Conservation (phyloP, 2,888 invertebrate species). For the Drosophila imparisetae region DNA sequence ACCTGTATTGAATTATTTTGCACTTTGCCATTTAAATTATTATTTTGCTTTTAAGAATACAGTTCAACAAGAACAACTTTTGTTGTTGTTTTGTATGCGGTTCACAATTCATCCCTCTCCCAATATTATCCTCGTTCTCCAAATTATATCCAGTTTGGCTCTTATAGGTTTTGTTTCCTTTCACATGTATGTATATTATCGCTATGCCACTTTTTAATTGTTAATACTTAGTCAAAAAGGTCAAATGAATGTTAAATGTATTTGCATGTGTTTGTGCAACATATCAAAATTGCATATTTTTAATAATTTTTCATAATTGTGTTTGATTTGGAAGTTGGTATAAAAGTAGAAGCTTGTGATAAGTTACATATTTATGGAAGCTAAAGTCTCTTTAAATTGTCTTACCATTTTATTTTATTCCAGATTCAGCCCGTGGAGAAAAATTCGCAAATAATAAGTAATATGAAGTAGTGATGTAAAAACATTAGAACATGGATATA, state of each 20-base stretch:
- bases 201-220: background rate
- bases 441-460: slow-evolving; percentile 19
- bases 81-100: slow-evolving; percentile 1
- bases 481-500: background rate
- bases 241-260: slow-evolving; percentile 56
- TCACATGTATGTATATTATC: background rate
- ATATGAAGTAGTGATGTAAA: slow-evolving; percentile 33
- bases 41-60: background rate
- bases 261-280: slow-evolving; percentile 5
- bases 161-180: background rate
- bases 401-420: slow-evolving; percentile 43
- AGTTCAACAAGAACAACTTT: background rate
- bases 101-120: background rate
- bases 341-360: background rate
- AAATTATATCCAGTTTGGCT: background rate
- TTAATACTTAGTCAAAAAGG: slow-evolving; percentile 27
- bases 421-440: slow-evolving; percentile 9
- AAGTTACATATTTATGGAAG: background rate
- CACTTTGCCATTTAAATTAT: too few relatives aligned
- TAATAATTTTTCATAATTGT: background rate
- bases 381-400: background rate
- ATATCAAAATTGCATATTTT: slow-evolving; percentile 3
- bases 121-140: background rate
- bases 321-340: background rate
- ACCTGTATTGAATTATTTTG: background rate